These are phyloP conservation scores for Agonum fuliginosum DNA, from an alignment of 2,888 invertebrate genomes.

Conservation along the genomic window DNA sequence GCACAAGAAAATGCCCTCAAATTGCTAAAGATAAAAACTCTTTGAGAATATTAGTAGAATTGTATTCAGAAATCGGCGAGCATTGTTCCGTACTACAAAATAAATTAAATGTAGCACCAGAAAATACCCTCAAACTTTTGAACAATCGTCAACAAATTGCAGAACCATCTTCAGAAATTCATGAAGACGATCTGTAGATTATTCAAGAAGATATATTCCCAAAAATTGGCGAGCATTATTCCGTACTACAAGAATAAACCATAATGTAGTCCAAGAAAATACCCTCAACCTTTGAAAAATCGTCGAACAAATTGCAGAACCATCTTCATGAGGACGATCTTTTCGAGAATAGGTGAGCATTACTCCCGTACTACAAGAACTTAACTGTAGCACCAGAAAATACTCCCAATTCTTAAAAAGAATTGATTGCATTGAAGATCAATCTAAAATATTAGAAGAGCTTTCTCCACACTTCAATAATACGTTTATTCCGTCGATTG, in stretches of 20 bases:
- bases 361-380: slow-evolving; percentile 1
- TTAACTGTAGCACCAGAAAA: neutral
- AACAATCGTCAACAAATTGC: neutral
- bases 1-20: neutral
- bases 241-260: slow-evolving; percentile 11
- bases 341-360: neutral
- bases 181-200: too few species aligned
- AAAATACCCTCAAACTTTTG: neutral
- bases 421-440: neutral
- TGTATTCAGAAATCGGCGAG: neutral
- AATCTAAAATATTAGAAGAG: too few species aligned
- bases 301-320: neutral
- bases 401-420: neutral
- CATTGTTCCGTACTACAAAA: slow-evolving; percentile 41
- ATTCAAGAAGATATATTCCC: neutral
- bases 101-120: neutral
- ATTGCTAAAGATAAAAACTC: too few species aligned
- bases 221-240: slow-evolving; percentile 21
- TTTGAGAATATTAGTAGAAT: too few species aligned
- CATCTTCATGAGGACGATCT: too few species aligned
- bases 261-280: neutral
- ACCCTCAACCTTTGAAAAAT: neutral
- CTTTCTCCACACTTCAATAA: neutral
- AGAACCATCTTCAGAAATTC: too few species aligned
- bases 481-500: too few species aligned